phyloP scores from a whole-genome alignment of 2,113 vertebrate species.

The Lathamus discolor region DNA sequence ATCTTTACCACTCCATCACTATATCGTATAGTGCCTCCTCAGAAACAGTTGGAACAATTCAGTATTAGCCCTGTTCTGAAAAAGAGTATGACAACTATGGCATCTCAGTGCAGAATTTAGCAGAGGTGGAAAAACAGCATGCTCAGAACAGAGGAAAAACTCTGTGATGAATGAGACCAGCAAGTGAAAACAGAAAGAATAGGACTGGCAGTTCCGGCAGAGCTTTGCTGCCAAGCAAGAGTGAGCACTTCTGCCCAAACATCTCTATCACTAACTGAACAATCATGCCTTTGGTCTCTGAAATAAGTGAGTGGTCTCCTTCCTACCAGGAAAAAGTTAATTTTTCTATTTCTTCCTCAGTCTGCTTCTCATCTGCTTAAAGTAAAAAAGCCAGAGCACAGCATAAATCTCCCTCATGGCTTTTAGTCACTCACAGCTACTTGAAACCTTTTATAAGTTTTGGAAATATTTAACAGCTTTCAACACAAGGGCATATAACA shows the following conservation, averaged over 20 bases:
- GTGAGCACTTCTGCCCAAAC: neutral
- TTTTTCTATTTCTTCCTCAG: neutral
- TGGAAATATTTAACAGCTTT: neutral
- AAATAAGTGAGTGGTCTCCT: neutral
- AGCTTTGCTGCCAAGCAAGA: neutral
- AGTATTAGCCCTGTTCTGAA: neutral
- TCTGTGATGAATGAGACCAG: neutral
- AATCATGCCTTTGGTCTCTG: neutral
- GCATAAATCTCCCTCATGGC: neutral
- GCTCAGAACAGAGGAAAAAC: neutral
- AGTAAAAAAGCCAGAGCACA: neutral
- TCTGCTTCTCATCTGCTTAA: neutral
- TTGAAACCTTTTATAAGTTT: neutral
- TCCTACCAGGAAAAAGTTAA: constrained; percentile 14
- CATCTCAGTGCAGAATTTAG: neutral
- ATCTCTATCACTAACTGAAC: neutral
- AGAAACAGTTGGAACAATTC: neutral
- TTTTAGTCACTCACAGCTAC: neutral
- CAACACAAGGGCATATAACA: neutral
- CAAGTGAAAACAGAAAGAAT: neutral
- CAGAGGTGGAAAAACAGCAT: neutral
- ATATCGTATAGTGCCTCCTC: neutral
- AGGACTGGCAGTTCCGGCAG: neutral
- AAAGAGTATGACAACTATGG: neutral
- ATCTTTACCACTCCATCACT: neutral